phyloP scores from a whole-genome alignment of 2,113 vertebrate species.

The Heterotis niloticus region DNA sequence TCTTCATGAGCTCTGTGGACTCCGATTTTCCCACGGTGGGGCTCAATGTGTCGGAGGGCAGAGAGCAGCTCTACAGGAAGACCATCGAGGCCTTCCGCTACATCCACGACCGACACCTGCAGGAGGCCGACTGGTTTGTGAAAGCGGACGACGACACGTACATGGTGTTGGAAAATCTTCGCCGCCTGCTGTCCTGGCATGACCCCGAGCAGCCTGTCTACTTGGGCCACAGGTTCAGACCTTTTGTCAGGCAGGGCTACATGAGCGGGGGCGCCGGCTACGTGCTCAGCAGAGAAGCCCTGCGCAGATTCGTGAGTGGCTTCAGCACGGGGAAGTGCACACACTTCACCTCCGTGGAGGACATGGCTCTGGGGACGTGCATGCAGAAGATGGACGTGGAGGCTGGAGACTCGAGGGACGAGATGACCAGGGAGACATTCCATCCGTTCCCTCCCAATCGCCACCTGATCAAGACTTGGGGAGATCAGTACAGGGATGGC shows the following conservation, averaged over 20 bases:
- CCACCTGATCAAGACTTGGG: too few relatives aligned
- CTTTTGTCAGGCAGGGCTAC: slow-evolving; percentile 79
- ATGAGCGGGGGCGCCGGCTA: too few relatives aligned
- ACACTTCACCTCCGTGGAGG: slow-evolving; percentile 76
- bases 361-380: slow-evolving; percentile 80
- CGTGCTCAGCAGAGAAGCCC: too few relatives aligned
- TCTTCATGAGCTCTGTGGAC: slow-evolving; percentile 84
- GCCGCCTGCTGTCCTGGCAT: slow-evolving; percentile 71
- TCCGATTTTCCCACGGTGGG: slow-evolving; percentile 79
- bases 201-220: slow-evolving; percentile 72
- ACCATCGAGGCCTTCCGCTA: slow-evolving; percentile 86
- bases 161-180: slow-evolving; percentile 79
- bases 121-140: slow-evolving; percentile 86
- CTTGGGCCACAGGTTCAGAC: slow-evolving; percentile 77
- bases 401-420: slow-evolving; percentile 77
- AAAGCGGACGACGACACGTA: slow-evolving; percentile 89
- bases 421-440: slow-evolving; percentile 75
- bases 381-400: slow-evolving; percentile 78
- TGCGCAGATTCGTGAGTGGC: too few relatives aligned
- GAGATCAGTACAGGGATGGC: too few relatives aligned
- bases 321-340: too few relatives aligned
- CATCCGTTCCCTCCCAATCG: slow-evolving; percentile 76
- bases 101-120: slow-evolving; percentile 74
- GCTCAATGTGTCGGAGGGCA: slow-evolving; percentile 80
- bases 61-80: slow-evolving; percentile 86